phyloP scores from a whole-genome alignment of 2,888 invertebrate species.

The Trichogramma evanescens region DNA sequence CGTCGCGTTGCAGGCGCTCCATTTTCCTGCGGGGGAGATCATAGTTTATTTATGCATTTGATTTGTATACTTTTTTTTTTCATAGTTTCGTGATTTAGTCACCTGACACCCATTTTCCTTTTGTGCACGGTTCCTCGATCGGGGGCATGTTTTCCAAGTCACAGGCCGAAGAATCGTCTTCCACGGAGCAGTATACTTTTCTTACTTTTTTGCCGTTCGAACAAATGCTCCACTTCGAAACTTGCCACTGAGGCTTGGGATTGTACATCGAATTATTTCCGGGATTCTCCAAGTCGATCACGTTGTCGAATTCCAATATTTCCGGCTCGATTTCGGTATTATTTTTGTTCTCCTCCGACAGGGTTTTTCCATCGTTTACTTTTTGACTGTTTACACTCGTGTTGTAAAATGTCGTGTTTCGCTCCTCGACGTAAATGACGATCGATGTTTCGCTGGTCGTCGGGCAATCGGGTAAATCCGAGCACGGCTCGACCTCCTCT shows the following conservation, averaged over 20 bases:
- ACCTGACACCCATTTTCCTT: slow-evolving; percentile 39
- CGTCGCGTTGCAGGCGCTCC: slow-evolving; percentile 40
- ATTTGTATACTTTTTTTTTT: not conserved
- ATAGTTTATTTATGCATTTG: not conserved
- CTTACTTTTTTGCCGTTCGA: slow-evolving; percentile 32
- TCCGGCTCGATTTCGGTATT: slow-evolving; percentile 36
- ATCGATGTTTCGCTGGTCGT: slow-evolving; percentile 32
- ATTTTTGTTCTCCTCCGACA: slow-evolving; percentile 25
- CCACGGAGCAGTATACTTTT: slow-evolving; percentile 35
- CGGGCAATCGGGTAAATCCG: slow-evolving; percentile 49
- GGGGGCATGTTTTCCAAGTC: slow-evolving; percentile 32
- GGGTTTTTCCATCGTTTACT: not conserved
- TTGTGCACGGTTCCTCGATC: slow-evolving; percentile 33
- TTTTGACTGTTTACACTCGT: slow-evolving; percentile 32
- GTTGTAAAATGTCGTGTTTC: slow-evolving; percentile 37
- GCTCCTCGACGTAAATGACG: slow-evolving; percentile 35
- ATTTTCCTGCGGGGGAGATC: slow-evolving; percentile 30
- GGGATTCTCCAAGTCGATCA: slow-evolving; percentile 37
- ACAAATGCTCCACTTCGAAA: slow-evolving; percentile 39
- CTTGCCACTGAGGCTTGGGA: slow-evolving; percentile 38
- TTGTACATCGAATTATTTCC: slow-evolving; percentile 36
- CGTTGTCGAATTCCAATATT: slow-evolving; percentile 41
- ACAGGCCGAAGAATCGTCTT: slow-evolving; percentile 28
- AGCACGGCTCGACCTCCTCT: slow-evolving; percentile 61
- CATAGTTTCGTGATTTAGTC: slow-evolving; percentile 7